Evolutionary conservation across 1,140 invertebrate species (phyloP), one percentile per base, ranked within the genome.

Genomic region (Drosophila nebulosa): DNA sequence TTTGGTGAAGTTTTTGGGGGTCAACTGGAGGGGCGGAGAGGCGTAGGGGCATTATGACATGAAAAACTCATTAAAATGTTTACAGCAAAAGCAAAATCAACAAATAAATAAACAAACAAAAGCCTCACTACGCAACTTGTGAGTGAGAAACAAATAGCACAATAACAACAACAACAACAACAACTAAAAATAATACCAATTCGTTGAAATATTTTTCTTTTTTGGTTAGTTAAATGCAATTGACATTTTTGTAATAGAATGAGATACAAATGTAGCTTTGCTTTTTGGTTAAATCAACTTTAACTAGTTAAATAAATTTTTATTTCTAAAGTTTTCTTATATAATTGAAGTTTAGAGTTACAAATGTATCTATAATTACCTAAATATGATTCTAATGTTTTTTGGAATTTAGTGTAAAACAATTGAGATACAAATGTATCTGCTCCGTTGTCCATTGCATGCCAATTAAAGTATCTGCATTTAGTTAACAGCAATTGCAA

Each of bases 31-130:
- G 27, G 61, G 57, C 35, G 51, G n/a, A n/a, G n/a, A n/a, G n/a
- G n/a, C n/a, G n/a, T n/a, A n/a, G n/a, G n/a, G n/a, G 30, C 21
- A 16, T 36, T 50, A 64, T 64, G 75, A 90, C 80, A 90, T 88
- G 88, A 83, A 88, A 90, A 90, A 90, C 88, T 90, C 88, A 90
- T 90, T 90, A 90, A 90, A 90, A 88, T 90, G 88, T 90, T 90
- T 90, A 88, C 88, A 88, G 78, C 83, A 69, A 84, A 84, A 83
- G 39, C 71, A 83, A 70, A 75, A 86, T 75, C 80, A 88, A 83
- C 83, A 86, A 72, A 88, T 65, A 74, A 84, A 79, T 64, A 80
- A 84, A 83, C 73, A 66, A 68, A 85, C 69, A 64, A 55, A 63
- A 24, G 22, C 60, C 24, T 61, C 39, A 61, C 57, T 46, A 64